Base-by-base conservation (phyloP, 2,888 invertebrate species). In the Melitaea athalia region DNA sequence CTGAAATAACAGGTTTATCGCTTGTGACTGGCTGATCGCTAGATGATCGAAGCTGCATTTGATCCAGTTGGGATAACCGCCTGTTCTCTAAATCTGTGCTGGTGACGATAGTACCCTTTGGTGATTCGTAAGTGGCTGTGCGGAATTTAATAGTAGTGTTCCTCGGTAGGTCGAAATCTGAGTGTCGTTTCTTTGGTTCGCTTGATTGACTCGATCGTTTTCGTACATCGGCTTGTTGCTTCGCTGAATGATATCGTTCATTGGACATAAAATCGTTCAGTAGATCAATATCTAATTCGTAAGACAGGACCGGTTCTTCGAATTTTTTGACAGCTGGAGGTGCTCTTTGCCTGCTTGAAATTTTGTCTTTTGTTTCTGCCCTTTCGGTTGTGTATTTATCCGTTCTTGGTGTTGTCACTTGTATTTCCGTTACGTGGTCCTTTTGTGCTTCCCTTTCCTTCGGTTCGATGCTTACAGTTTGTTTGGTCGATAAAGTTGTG, bases 351-450 rank as follows among this genome's bases (percentile, higher is more conserved):
- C 88, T 91, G 73, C 89, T 88, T 47, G 85, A 78, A 65, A 89
- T 79, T 81, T 91, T 91, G 70, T 89, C 85, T 82, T 85, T 86
- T 43, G 74, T 78, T 65, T 82, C 79, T 31, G 83, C 72, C 78
- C 84, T 83, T 63, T 86, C 79, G 72, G 83, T 84, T 12, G 75
- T 73, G 17, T 77, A 75, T 75, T 87, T 88, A 74, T 86, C 93
- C 64, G 82, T 90, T 57, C 88, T 87, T 6, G 94, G 93, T 15
- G 94, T 94, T 3, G 94, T 86, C 0, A 96, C 96, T 85, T 96
- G 95, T 68, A 96, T 96, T 87, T 96, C 96, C 52, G 96, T 96
- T 45, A 96, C 93, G 79, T 95, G 96, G 38, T 95, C 95, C 78
- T 93, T 85, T 49, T 81, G 80, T 43, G 76, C 70, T 68, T 83